phyloP scores from a whole-genome alignment of 2,797 vertebrate genomes.

The Enteromius unitaeniatus region DNA sequence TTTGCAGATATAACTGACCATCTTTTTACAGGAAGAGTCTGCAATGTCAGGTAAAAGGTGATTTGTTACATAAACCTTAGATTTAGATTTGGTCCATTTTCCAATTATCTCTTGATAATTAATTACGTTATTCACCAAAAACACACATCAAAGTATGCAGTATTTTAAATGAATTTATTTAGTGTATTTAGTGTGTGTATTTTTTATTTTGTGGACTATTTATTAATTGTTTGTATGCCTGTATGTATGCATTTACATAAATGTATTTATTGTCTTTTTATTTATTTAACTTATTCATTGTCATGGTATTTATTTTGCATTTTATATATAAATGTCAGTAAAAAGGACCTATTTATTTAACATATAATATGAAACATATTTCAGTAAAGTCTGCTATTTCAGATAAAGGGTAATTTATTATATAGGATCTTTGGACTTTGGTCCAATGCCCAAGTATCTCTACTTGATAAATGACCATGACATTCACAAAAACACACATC shows the following conservation, averaged over 20 bases:
- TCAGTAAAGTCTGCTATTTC: not conserved
- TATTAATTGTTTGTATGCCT: not conserved
- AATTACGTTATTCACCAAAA: not conserved
- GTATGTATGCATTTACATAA: not conserved
- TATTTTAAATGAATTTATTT: no score
- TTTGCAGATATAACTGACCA: not conserved
- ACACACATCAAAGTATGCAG: not conserved
- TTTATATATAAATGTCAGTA: not conserved
- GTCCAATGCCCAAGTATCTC: not conserved
- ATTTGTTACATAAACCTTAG: not conserved
- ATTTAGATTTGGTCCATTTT: not conserved
- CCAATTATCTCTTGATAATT: not conserved
- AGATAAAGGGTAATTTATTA: not conserved
- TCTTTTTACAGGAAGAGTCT: not conserved
- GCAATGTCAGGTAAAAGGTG: conserved; percentile 5
- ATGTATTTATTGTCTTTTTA: not conserved
- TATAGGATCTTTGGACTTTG: conserved; percentile 18
- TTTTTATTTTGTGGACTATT: not conserved
- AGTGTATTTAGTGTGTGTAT: no score
- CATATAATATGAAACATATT: not conserved
- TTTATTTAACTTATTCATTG: not conserved
- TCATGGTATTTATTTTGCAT: not conserved
- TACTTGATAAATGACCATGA: not conserved
- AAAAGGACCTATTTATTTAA: not conserved
- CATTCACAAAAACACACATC: not conserved